Evolutionary conservation across 2,797 vertebrate species (phyloP).

Genomic region (Hapalemur alaotrensis): DNA sequence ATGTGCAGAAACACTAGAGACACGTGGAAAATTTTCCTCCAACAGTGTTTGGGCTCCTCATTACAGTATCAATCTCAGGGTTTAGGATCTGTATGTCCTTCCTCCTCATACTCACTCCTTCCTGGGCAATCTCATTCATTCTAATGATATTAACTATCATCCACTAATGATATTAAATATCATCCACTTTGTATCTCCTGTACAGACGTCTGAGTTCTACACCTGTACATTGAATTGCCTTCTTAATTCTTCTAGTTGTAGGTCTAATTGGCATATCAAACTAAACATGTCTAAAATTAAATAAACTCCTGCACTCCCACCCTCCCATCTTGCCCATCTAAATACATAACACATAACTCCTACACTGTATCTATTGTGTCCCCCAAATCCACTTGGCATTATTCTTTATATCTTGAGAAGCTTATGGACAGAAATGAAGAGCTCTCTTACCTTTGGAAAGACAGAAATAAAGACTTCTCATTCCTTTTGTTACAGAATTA

Average conservation of each 20-base stretch:
- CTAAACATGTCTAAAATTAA: background rate
- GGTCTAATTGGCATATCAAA: background rate
- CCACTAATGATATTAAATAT: background rate
- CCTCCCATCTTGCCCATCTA: background rate
- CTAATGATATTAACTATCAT: background rate
- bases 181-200: background rate
- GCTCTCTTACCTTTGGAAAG: background rate
- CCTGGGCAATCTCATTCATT: background rate
- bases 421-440: background rate
- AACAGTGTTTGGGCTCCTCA: background rate
- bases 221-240: background rate
- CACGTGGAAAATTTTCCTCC: background rate
- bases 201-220: background rate
- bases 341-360: background rate
- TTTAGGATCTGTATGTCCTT: background rate
- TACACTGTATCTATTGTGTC: background rate
- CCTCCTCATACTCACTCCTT: background rate
- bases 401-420: background rate
- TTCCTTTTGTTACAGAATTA: background rate
- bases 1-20: background rate
- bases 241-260: background rate
- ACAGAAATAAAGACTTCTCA: background rate
- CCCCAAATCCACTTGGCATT: background rate
- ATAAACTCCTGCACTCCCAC: background rate
- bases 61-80: background rate